These are phyloP conservation scores for Montifringilla adamsi DNA, from an alignment of 2,113 vertebrate genomes.

Conservation along the genomic window DNA sequence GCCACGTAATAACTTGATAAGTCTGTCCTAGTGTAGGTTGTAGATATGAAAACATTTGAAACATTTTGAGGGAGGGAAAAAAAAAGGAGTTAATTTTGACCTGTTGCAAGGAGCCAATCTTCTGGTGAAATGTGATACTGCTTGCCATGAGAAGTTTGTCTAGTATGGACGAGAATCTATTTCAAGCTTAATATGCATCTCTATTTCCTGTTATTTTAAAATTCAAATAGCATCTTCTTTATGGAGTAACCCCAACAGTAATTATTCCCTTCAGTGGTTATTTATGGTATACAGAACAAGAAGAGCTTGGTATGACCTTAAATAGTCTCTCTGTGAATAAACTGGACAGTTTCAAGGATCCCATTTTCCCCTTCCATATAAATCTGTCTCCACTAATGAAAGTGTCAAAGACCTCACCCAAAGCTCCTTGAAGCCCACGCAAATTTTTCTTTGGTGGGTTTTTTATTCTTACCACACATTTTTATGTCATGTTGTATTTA, in stretches of 20 bases:
- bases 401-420: neutral
- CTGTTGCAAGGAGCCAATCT: neutral
- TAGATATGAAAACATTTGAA: neutral
- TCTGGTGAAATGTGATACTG: neutral
- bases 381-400: neutral
- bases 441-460: neutral
- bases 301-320: neutral
- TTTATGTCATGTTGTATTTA: neutral
- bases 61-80: neutral
- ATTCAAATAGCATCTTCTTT: neutral
- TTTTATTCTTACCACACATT: neutral
- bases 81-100: neutral
- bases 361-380: neutral
- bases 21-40: neutral
- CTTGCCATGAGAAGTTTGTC: neutral
- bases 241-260: neutral
- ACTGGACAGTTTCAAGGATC: neutral
- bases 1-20: neutral
- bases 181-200: neutral
- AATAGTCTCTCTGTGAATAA: neutral
- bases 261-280: constrained; percentile 3
- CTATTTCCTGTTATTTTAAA: constrained; percentile 35
- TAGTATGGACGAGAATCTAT: neutral
- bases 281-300: neutral
- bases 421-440: neutral